Percentiles rank a stretch among this genome's conserved stretches.
phyloP scores from a whole-genome alignment of 2,113 vertebrate genomes.

The Grallaria varia region DNA sequence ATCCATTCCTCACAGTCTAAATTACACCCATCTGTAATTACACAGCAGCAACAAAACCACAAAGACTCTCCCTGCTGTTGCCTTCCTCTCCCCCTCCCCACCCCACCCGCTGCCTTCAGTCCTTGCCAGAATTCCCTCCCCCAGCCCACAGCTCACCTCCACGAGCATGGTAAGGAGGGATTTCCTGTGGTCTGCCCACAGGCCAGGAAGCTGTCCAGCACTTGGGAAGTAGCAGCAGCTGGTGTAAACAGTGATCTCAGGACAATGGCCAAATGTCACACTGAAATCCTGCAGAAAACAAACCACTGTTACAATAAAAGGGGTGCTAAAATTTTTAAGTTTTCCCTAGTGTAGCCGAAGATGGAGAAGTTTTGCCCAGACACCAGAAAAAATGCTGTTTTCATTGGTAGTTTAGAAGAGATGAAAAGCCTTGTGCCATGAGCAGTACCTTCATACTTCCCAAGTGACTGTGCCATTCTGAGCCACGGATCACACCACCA shows the following conservation, averaged over 20 bases:
- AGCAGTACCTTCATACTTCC: slow-evolving; percentile 94
- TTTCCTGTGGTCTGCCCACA: slow-evolving; percentile 93
- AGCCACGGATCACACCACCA: slow-evolving; percentile 89
- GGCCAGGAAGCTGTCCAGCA: slow-evolving; percentile 80
- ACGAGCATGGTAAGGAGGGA: slow-evolving; percentile 95
- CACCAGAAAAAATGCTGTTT: background rate
- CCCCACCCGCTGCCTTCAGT: background rate
- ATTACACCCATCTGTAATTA: background rate
- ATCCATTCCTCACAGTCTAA: background rate
- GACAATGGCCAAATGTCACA: slow-evolving; percentile 89
- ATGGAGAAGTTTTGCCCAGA: background rate
- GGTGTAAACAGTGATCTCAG: slow-evolving; percentile 95
- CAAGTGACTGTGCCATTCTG: slow-evolving; percentile 91
- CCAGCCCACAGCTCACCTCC: slow-evolving; percentile 80
- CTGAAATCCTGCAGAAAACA: slow-evolving; percentile 87
- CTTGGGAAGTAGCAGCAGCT: slow-evolving; percentile 92
- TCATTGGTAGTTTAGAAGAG: background rate
- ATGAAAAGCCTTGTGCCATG: background rate
- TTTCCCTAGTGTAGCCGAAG: background rate
- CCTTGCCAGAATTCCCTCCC: background rate
- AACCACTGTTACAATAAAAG: background rate
- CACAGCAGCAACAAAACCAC: background rate
- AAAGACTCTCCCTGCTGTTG: background rate
- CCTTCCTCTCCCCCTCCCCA: background rate
- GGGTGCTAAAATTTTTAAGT: background rate